A percentile compares a stretch with the other conserved stretches of the same genome.
Conservation (phyloP, 2,888 invertebrate species). For the Zhengitettix transpicula region DNA sequence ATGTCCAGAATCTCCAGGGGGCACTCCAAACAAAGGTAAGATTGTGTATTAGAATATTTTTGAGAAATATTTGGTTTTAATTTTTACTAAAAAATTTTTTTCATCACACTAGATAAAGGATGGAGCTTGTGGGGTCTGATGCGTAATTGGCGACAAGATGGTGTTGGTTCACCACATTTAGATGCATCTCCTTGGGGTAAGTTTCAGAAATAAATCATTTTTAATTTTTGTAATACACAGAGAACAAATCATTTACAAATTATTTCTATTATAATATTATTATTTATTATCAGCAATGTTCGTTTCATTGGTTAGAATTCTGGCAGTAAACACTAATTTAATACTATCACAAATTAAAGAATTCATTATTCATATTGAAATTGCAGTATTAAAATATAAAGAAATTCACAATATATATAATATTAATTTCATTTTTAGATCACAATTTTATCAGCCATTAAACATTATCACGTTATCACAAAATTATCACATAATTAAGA, state of each 20-base stretch:
- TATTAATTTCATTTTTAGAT: too few species aligned
- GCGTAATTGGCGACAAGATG: constrained; percentile 25
- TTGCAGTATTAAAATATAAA: too few species aligned
- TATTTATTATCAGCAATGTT: too few species aligned
- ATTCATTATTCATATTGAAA: too few species aligned
- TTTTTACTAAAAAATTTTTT: constrained; percentile 11
- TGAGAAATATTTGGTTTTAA: background rate
- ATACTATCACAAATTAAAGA: too few species aligned
- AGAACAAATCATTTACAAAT: background rate
- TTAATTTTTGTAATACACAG: background rate
- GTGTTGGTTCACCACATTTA: constrained; percentile 25
- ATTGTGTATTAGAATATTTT: background rate
- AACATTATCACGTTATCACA: too few species aligned
- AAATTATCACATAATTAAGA: too few species aligned
- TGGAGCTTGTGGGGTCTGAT: constrained; percentile 31
- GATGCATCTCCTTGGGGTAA: constrained; percentile 28
- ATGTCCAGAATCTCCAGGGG: constrained; percentile 11
- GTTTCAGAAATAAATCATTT: background rate
- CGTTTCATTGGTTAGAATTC: too few species aligned
- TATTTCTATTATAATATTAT: too few species aligned
- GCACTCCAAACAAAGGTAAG: constrained; percentile 16
- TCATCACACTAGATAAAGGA: constrained; percentile 21
- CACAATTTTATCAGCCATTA: too few species aligned
- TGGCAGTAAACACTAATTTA: too few species aligned
- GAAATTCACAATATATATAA: too few species aligned